Percentiles rank a stretch among this genome's conserved stretches.
These are phyloP conservation scores for Anorthoa munda DNA, from an alignment of 2,888 invertebrate species.

Conservation along the genomic window DNA sequence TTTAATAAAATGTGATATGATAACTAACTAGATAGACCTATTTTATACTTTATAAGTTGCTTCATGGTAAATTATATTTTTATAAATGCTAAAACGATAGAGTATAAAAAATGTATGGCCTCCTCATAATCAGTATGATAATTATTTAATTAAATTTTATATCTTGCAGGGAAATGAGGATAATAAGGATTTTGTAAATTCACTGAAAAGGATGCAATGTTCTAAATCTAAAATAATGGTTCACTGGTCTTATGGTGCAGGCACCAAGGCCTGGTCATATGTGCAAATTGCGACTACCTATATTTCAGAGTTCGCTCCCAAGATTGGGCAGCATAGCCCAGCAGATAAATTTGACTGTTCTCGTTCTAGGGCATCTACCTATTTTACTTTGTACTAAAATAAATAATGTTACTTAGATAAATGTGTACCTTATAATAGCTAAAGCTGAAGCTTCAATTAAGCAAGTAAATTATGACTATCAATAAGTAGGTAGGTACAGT, in stretches of 20 bases:
- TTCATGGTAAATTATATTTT: slow-evolving; percentile 56
- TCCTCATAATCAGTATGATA: neutral
- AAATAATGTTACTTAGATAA: neutral
- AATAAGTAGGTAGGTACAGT: neutral
- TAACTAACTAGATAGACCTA: slow-evolving; percentile 50
- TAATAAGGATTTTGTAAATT: neutral
- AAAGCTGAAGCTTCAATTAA: neutral
- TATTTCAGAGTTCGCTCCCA: neutral
- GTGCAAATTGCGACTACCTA: neutral
- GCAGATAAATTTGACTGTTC: neutral
- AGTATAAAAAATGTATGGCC: neutral
- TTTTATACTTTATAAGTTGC: slow-evolving; percentile 60
- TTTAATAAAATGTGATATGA: slow-evolving; percentile 61
- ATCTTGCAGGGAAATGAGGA: neutral
- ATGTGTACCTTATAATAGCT: neutral
- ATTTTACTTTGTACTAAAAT: neutral
- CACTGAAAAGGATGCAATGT: neutral
- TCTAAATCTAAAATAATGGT: neutral
- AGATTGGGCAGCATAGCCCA: neutral
- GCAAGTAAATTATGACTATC: slow-evolving; percentile 5
- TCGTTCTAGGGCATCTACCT: neutral
- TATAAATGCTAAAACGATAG: slow-evolving; percentile 25
- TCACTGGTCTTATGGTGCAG: slow-evolving; percentile 3
- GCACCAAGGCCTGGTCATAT: neutral
- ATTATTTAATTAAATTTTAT: neutral